phyloP scores from a whole-genome alignment of 2,113 vertebrate species.

The Rhizomys pruinosus region DNA sequence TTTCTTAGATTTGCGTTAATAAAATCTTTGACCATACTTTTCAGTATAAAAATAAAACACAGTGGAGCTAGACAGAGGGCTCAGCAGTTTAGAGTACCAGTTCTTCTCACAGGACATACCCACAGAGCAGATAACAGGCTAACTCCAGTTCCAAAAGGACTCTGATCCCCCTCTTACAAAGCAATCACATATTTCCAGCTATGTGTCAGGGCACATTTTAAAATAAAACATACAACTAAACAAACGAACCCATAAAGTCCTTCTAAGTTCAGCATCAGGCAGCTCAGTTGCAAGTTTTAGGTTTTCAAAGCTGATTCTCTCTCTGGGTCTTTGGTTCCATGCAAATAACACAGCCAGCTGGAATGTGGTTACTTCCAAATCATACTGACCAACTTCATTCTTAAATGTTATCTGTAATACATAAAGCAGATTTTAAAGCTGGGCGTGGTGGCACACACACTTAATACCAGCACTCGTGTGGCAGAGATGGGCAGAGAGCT shows the following conservation, averaged over 20 bases:
- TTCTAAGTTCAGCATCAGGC: conserved; percentile 97
- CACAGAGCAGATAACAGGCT: too few species aligned
- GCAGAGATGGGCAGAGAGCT: too few species aligned
- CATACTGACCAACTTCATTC: conserved; percentile 98
- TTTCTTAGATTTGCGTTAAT: conserved; percentile 28
- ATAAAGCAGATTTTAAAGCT: conserved; percentile 26
- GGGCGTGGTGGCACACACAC: too few species aligned
- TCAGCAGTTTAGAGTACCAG: too few species aligned
- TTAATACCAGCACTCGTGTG: too few species aligned
- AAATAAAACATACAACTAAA: conserved; percentile 64
- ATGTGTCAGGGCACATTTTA: background rate
- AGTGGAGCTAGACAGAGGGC: background rate
- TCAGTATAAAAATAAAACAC: conserved; percentile 18
- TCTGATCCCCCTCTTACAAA: background rate
- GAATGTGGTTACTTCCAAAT: conserved; percentile 99
- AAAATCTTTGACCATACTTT: conserved; percentile 28
- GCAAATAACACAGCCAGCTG: conserved; percentile 98
- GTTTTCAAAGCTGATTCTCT: conserved; percentile 99
- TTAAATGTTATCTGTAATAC: conserved; percentile 96
- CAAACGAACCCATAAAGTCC: conserved; percentile 97
- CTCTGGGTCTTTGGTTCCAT: conserved; percentile 99
- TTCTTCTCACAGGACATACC: too few species aligned
- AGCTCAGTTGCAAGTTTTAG: conserved; percentile 98
- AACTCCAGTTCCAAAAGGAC: too few species aligned
- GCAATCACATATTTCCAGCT: conserved; percentile 11